A percentile compares a stretch with the other conserved stretches of the same genome.
These are phyloP conservation scores for Diglossa cyanea DNA, from an alignment of 2,797 vertebrate genomes.

Conservation along the genomic window DNA sequence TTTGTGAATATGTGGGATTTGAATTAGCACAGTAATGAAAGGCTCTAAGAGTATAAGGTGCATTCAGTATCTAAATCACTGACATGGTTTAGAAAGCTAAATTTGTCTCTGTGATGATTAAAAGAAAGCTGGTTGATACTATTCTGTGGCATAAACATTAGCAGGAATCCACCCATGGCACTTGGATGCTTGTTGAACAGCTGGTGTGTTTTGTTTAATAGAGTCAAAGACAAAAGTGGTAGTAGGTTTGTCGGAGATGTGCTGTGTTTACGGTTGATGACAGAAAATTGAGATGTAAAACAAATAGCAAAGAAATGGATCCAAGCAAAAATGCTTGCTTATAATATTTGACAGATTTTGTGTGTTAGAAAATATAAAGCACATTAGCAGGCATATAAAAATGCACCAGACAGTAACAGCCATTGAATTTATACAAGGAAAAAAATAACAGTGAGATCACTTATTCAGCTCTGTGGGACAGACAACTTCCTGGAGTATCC, in stretches of 20 bases:
- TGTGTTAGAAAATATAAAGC: neutral
- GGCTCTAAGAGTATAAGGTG: neutral
- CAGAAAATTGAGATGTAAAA: neutral
- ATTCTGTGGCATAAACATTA: neutral
- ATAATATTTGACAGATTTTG: neutral
- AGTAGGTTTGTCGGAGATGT: neutral
- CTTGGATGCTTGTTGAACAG: neutral
- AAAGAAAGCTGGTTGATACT: neutral
- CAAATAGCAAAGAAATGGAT: neutral
- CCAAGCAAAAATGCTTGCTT: neutral
- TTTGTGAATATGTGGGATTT: slow-evolving; percentile 30
- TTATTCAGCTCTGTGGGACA: neutral
- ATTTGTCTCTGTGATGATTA: neutral
- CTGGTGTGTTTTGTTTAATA: neutral
- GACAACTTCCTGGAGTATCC: neutral
- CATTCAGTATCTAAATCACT: neutral
- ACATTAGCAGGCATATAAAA: neutral
- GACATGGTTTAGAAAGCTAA: neutral
- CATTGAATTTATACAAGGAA: neutral
- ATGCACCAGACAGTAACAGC: neutral
- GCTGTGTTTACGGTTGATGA: neutral
- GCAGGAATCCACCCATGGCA: neutral
- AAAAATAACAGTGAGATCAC: neutral
- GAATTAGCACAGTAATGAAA: neutral
- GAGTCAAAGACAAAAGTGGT: neutral